A percentile compares a stretch with the other conserved stretches of the same genome.
Evolutionary conservation across 2,888 invertebrate genomes (phyloP).

Genomic region (Teleiodes luculella): DNA sequence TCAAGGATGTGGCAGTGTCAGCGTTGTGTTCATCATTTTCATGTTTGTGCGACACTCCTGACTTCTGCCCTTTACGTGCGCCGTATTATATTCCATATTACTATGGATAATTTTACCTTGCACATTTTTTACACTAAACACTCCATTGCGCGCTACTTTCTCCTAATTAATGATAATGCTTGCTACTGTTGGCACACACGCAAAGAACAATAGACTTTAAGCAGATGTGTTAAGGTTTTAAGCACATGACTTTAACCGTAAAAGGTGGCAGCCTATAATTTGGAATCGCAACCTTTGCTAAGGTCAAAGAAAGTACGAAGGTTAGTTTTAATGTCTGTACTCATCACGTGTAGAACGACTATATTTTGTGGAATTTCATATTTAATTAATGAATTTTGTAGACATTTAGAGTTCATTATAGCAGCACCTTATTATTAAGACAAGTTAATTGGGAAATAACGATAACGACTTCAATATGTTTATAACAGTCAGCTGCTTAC

Average conservation of each 20-base stretch:
- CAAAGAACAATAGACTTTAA: background rate
- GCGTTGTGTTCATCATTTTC: background rate
- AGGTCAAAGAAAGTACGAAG: constrained; percentile 20
- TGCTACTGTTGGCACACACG: background rate
- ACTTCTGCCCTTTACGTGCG: constrained; percentile 57
- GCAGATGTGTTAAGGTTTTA: background rate
- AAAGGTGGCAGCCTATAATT: constrained; percentile 14
- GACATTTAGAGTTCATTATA: constrained; percentile 2
- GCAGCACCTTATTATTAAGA: no score
- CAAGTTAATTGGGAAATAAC: no score
- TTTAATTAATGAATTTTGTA: constrained; percentile 2
- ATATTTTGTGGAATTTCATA: constrained; percentile 7
- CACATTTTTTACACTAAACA: constrained; percentile 44
- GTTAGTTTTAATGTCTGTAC: constrained; percentile 8
- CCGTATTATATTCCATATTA: constrained; percentile 25
- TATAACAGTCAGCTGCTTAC: no score
- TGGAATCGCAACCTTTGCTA: constrained; percentile 19
- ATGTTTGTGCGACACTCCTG: constrained; percentile 27
- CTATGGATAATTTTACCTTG: constrained; percentile 32
- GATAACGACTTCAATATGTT: no score
- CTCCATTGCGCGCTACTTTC: constrained; percentile 54
- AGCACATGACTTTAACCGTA: background rate
- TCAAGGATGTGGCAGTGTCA: constrained; percentile 4
- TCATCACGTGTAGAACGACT: background rate
- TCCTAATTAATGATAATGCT: constrained; percentile 45